Conservation (phyloP, 2,113 vertebrate genomes). For the Vimba vimba region DNA sequence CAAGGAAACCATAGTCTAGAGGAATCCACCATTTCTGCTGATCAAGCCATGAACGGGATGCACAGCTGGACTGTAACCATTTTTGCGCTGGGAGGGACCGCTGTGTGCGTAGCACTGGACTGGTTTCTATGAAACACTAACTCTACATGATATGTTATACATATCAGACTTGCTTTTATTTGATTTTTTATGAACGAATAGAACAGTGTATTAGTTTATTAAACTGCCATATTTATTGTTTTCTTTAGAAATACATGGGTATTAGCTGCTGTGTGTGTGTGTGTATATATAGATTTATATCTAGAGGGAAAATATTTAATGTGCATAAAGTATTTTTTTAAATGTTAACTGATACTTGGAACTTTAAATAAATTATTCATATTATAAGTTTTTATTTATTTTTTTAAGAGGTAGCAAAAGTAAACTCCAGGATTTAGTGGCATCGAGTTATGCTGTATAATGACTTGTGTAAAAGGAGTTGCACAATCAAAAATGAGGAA, state of each 20-base stretch:
- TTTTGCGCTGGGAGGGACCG: neutral
- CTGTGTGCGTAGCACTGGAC: neutral
- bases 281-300: neutral
- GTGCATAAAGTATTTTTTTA: neutral
- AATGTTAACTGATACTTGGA: neutral
- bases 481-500: neutral
- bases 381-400: neutral
- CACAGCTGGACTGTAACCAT: slow-evolving; percentile 28
- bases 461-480: neutral
- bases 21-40: neutral
- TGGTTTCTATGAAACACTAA: slow-evolving; percentile 41
- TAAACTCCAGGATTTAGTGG: neutral
- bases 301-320: neutral
- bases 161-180: neutral
- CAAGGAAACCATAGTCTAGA: slow-evolving; percentile 1
- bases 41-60: neutral
- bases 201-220: neutral
- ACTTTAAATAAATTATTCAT: slow-evolving; percentile 16
- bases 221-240: neutral
- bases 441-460: neutral
- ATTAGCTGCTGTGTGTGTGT: neutral
- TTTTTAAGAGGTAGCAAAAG: neutral
- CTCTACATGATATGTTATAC: slow-evolving; percentile 36
- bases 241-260: neutral
- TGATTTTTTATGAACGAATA: neutral